phyloP scores from a whole-genome alignment of 2,888 invertebrate genomes.

The Paralinhomoeus sp. region DNA sequence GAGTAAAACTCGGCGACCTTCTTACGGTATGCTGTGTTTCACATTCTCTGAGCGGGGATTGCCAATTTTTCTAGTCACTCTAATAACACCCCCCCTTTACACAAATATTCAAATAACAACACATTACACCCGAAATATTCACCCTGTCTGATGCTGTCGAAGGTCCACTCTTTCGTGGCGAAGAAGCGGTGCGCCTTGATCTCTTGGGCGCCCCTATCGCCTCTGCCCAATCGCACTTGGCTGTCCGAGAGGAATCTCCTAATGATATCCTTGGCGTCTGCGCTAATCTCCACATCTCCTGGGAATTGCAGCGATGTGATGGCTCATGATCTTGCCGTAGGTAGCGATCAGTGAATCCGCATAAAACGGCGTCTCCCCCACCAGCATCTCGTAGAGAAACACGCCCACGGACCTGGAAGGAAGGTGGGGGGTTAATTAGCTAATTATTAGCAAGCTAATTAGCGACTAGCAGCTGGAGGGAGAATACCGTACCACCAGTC shows the following conservation, averaged over 20 bases:
- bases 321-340: slow-evolving; percentile 97
- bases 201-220: slow-evolving; percentile 76
- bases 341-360: slow-evolving; percentile 93
- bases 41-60: too few relatives aligned
- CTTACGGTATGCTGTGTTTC: too few relatives aligned
- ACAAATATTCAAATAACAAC: too few relatives aligned
- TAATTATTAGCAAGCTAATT: too few relatives aligned
- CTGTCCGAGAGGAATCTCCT: slow-evolving; percentile 68
- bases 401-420: slow-evolving; percentile 93
- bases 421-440: too few relatives aligned
- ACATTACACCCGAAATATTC: too few relatives aligned
- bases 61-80: too few relatives aligned
- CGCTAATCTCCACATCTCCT: slow-evolving; percentile 66
- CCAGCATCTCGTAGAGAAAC: slow-evolving; percentile 92
- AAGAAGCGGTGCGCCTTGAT: slow-evolving; percentile 87
- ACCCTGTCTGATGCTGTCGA: slow-evolving; percentile 76
- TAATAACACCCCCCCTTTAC: too few relatives aligned
- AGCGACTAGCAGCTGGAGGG: too few relatives aligned
- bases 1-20: too few relatives aligned
- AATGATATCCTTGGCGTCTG: slow-evolving; percentile 47
- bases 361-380: slow-evolving; percentile 86
- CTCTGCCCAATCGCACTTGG: slow-evolving; percentile 50
- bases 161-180: slow-evolving; percentile 87
- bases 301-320: slow-evolving; percentile 84
- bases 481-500: slow-evolving; percentile 30